Percentiles rank a stretch among this genome's conserved stretches.
These are phyloP conservation scores for Alviniconcha marisindica DNA, from an alignment of 1,140 invertebrate species.

Conservation along the genomic window DNA sequence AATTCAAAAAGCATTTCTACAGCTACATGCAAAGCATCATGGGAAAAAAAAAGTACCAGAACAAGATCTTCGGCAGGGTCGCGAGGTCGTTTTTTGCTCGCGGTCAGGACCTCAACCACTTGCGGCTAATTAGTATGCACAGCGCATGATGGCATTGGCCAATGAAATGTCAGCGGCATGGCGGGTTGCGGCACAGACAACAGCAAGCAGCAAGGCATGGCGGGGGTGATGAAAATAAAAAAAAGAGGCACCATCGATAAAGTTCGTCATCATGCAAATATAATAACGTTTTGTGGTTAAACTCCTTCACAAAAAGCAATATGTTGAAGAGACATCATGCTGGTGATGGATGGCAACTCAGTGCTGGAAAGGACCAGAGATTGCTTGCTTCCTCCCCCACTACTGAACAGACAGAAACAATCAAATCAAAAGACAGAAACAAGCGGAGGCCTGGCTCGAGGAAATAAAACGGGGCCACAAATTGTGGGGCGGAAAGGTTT, in stretches of 20 bases:
- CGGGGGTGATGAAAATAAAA: conserved; percentile 73
- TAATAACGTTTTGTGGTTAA: conserved; percentile 40
- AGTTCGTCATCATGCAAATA: conserved; percentile 70
- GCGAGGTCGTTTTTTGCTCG: conserved; percentile 90
- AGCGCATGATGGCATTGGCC: conserved; percentile 74
- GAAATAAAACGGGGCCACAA: too few relatives aligned
- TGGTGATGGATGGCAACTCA: conserved; percentile 25
- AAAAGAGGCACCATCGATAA: conserved; percentile 74
- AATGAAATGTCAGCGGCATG: conserved; percentile 73
- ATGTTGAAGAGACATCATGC: conserved; percentile 38
- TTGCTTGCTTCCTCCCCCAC: conserved; percentile 30
- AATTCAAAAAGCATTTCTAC: conserved; percentile 68
- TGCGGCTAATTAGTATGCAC: conserved; percentile 77
- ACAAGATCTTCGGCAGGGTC: conserved; percentile 90
- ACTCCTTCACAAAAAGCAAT: conserved; percentile 37
- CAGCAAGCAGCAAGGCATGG: conserved; percentile 77
- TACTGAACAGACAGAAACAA: conserved; percentile 11
- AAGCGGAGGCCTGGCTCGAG: too few relatives aligned
- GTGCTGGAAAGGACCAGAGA: conserved; percentile 3
- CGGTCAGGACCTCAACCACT: conserved; percentile 79
- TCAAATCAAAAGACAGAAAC: not conserved
- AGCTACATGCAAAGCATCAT: conserved; percentile 78
- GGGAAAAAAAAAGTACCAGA: conserved; percentile 86
- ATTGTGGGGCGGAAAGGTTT: too few relatives aligned
- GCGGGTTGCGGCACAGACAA: conserved; percentile 77